Evolutionary conservation across 2,113 vertebrate species (phyloP), one percentile per base, ranked within the genome.

Genomic region (Nymphicus hollandicus): DNA sequence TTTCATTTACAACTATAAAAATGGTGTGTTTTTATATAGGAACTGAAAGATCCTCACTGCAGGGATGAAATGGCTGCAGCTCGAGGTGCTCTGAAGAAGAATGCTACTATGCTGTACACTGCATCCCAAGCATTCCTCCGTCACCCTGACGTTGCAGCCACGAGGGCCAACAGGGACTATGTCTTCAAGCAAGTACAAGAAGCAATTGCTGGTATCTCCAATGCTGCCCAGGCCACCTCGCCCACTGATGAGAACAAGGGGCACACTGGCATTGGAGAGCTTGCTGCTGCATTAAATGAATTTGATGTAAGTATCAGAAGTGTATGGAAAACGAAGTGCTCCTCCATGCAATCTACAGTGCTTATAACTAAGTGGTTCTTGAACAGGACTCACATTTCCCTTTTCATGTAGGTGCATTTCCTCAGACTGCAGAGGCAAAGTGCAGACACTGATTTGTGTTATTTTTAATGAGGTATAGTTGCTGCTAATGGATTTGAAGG

Each of bases 101-200:
- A 99, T 0, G 99, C 99, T 96, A 99, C 99, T 1, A 99, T 99
- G 99, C 41, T 99, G 69, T 99, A 99, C 89, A 99, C 99, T 0
- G 99, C 99, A 29, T 99, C 99, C 2, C 99, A 99, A 94, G 99
- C 99, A 2, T 99, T 99, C 86, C 98, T 99, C 79, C 99, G 99
- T 61, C 99, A 99, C 92, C 99, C 99, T 6, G 99, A 99, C 2
- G 99, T 99, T 7, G 99, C 99, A 0, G 99, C 99, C 64, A 99
- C 99, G 0, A 98, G 99, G 52, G 99, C 99, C 96, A 99, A 99
- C 97, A 97, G 99, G 22, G 99, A 99, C 96, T 99, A 99, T 1
- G 99, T 99, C 89, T 99, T 99, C 98, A 99, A 99, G 86, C 99
- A 99, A 96, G 99, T 99, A 28, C 99, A 99, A 96, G 99, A 99